Base-by-base conservation (phyloP, 2,797 vertebrate species). In the Champsocephalus esox region DNA sequence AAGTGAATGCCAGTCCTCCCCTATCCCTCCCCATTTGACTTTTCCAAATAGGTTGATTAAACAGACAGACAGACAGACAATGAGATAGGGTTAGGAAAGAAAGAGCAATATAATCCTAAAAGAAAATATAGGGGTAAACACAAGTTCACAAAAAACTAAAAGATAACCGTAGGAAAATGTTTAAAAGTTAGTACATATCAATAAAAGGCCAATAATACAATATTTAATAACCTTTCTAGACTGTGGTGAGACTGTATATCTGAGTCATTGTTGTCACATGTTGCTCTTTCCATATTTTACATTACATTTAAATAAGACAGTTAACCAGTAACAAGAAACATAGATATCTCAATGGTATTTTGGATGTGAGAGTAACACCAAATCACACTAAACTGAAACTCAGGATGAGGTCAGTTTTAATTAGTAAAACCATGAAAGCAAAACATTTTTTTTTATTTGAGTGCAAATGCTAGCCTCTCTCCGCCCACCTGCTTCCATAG, bases 401-500 rank as follows among this genome's bases (percentile, higher is more conserved):
- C 9, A 28, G 44, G 19, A 17, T 32, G 4, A 44, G 13, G 4
- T 32, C 7, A 12, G 6, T 14, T 62, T 17, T 44, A 32, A 21
- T n/a, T 1, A 1, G 41, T 21, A 8, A 19, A 62, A 11, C n/a
- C 34, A 24, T 44, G 38, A 3, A 66, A 57, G 2, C 1, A 9
- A 38, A 48, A 60, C 69, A 67, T 54, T 6, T 41, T 69, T 32
- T 12, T 3, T 4, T 24, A 38, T 56, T 65, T 17, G 14, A 70
- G 54, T 65, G 17, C 63, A 56, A 48, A 55, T 32, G 48, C 41
- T 60, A 58, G 55, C 57, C 67, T 70, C 16, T 19, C 50, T 72
- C 81, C 78, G 52, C 66, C 79, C 83, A 84, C 77, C 85, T 88
- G 91, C 88, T 91, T 83, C 93, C 90, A 94, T 92, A 92, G 91